A percentile compares a stretch with the other conserved stretches of the same genome.
These are phyloP conservation scores for Eulemur rubriventer DNA, from an alignment of 2,797 vertebrate genomes.

Conservation along the genomic window DNA sequence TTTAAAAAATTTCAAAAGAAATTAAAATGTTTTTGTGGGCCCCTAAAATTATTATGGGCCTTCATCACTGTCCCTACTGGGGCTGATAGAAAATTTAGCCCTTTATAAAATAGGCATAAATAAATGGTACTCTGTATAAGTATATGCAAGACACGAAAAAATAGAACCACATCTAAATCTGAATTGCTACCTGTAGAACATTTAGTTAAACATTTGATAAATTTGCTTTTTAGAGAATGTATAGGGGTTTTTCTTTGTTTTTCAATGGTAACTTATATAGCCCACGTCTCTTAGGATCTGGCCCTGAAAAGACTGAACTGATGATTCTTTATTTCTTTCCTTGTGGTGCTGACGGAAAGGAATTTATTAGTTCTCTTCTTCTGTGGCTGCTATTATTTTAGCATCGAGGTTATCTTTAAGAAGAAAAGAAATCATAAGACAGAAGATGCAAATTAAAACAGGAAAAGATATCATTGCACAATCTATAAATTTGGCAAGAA, in stretches of 20 bases:
- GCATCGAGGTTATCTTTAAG: neutral
- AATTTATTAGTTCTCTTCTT: neutral
- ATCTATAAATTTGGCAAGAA: neutral
- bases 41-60: neutral
- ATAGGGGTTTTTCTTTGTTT: neutral
- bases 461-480: neutral
- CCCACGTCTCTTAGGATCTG: neutral
- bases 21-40: neutral
- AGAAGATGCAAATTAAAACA: constrained; percentile 2
- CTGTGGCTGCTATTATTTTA: neutral
- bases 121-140: neutral
- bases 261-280: neutral
- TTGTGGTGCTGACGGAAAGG: neutral
- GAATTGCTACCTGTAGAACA: neutral
- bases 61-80: neutral
- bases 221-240: neutral
- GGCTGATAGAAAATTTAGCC: neutral
- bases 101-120: neutral
- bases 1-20: neutral
- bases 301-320: neutral
- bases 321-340: neutral
- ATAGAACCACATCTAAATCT: neutral
- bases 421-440: constrained; percentile 1
- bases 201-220: neutral
- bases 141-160: neutral